Evolutionary conservation across 2,797 vertebrate genomes (phyloP).

Genomic region (Chelon labrosus): DNA sequence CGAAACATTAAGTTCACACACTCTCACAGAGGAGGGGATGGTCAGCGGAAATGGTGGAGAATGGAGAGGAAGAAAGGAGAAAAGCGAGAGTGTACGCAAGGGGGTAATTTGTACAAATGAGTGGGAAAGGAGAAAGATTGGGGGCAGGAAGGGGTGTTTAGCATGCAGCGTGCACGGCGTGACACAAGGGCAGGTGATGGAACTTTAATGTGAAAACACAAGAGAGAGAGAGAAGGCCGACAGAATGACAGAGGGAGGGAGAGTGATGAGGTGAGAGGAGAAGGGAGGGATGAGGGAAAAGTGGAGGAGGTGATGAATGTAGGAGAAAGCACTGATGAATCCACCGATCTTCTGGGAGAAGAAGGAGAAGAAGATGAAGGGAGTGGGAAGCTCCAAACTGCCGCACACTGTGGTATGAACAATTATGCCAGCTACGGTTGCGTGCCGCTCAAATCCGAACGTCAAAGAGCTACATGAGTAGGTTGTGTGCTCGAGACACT

Average conservation of each 20-base stretch:
- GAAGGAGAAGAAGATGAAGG: conserved; percentile 33
- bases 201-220: conserved; percentile 68
- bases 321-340: conserved; percentile 50
- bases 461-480: conserved; percentile 2
- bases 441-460: conserved; percentile 19
- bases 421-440: conserved; percentile 18
- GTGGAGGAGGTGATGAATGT: conserved; percentile 70
- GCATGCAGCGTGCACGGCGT: conserved; percentile 54
- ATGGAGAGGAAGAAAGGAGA: not conserved
- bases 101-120: conserved; percentile 11
- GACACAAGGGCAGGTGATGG: conserved; percentile 74
- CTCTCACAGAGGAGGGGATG: too few relatives aligned
- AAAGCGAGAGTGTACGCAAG: not conserved
- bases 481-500: not conserved
- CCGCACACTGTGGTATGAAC: conserved; percentile 31
- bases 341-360: conserved; percentile 40
- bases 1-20: too few relatives aligned
- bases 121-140: conserved; percentile 32
- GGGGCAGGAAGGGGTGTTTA: conserved; percentile 48
- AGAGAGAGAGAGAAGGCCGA: conserved; percentile 19
- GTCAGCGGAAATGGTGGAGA: not conserved
- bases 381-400: conserved; percentile 57
- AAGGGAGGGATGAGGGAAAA: conserved; percentile 45
- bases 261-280: conserved; percentile 54
- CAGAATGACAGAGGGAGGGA: conserved; percentile 41